Percentiles rank a stretch among this genome's conserved stretches.
phyloP scores from a whole-genome alignment of 2,888 invertebrate genomes.

The Limnephilus lunatus region DNA sequence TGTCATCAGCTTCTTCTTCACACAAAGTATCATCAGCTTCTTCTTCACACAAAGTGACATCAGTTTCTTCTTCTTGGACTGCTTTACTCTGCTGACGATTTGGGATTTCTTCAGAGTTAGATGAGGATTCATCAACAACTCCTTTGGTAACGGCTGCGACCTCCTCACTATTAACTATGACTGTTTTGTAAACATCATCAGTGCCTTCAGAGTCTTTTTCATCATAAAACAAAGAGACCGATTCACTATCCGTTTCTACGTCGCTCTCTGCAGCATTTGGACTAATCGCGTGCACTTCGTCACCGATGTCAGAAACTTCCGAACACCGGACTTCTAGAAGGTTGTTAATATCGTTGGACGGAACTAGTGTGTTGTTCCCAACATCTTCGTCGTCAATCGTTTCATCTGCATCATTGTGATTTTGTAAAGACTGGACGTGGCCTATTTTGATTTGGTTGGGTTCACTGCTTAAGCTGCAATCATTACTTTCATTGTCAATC shows the following conservation, averaged over 20 bases:
- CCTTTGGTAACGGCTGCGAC: not conserved
- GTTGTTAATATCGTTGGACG: not conserved
- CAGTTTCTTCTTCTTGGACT: not conserved
- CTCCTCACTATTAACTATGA: not conserved
- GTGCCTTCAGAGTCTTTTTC: not conserved
- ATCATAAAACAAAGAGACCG: not conserved
- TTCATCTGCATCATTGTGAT: not conserved
- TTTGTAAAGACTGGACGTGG: not conserved
- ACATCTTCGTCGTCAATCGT: not conserved
- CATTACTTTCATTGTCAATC: conserved; percentile 2
- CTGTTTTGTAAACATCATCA: not conserved
- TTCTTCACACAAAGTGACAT: not conserved
- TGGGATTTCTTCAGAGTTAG: not conserved
- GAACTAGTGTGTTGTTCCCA: not conserved
- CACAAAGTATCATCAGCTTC: not conserved
- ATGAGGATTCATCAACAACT: not conserved
- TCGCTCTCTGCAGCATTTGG: not conserved
- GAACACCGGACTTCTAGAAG: not conserved
- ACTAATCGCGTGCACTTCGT: not conserved
- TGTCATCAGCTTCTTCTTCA: not conserved
- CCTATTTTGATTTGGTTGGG: not conserved
- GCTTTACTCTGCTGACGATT: not conserved
- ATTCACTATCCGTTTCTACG: not conserved
- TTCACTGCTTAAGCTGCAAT: not conserved
- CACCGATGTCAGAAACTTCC: not conserved